These are phyloP conservation scores for Syngnathoides biaculeatus DNA, from an alignment of 2,113 vertebrate genomes.

Conservation along the genomic window DNA sequence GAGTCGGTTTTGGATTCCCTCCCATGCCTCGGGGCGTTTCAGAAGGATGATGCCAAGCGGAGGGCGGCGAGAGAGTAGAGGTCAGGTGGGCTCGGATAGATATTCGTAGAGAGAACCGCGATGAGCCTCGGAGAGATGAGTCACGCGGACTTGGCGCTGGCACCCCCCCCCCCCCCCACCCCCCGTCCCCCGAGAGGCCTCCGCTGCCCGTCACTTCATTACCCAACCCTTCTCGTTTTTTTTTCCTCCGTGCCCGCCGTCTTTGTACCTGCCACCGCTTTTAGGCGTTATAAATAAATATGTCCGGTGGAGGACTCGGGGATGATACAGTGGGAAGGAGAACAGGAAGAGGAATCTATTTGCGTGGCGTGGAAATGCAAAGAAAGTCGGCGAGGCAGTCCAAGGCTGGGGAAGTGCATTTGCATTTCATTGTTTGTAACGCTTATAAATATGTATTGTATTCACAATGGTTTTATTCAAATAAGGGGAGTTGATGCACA, in stretches of 20 bases:
- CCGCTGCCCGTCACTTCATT: not conserved
- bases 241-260: not conserved
- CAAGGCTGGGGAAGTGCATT: not conserved
- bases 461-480: not conserved
- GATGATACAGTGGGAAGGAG: not conserved
- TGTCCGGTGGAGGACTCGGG: not conserved
- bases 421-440: not conserved
- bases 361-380: not conserved
- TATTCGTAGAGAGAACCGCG: not conserved
- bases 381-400: not conserved
- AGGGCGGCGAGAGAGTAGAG: not conserved
- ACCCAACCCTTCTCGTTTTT: not conserved
- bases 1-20: not conserved
- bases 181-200: too few species aligned
- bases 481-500: not conserved
- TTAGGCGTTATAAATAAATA: constrained; percentile 3
- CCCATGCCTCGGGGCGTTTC: not conserved
- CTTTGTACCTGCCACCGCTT: not conserved
- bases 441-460: constrained; percentile 5
- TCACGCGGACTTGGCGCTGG: not conserved
- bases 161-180: too few species aligned
- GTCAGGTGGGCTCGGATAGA: not conserved
- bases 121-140: not conserved
- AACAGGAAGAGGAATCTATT: constrained; percentile 1
- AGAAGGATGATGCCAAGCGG: not conserved